Evolutionary conservation across 2,888 invertebrate species (phyloP).

Genomic region (Aplocera efformata): DNA sequence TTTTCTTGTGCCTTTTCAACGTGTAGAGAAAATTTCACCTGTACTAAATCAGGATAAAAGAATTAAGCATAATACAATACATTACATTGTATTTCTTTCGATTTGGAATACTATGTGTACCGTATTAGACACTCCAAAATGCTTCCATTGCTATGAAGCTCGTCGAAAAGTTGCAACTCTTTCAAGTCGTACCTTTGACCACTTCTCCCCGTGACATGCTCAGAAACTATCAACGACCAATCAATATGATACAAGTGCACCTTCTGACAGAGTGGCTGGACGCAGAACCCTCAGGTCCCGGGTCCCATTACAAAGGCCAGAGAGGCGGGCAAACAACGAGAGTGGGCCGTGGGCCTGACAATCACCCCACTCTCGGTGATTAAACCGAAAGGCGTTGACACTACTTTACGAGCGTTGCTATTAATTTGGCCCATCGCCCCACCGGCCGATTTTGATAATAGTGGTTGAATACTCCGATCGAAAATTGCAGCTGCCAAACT

Average conservation of each 20-base stretch:
- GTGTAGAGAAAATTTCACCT: too few relatives aligned
- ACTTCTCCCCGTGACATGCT: too few relatives aligned
- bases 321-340: slow-evolving; percentile 70
- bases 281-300: slow-evolving; percentile 51
- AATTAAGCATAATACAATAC: too few relatives aligned
- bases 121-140: too few relatives aligned
- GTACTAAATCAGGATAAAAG: too few relatives aligned
- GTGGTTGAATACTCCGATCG: background rate
- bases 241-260: slow-evolving; percentile 16
- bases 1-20: too few relatives aligned
- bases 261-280: slow-evolving; percentile 46
- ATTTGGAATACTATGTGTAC: too few relatives aligned
- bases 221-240: slow-evolving; percentile 1
- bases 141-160: too few relatives aligned
- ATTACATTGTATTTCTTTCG: too few relatives aligned
- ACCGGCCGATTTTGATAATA: slow-evolving; percentile 9
- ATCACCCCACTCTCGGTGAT: slow-evolving; percentile 76
- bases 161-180: too few relatives aligned
- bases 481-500: too few relatives aligned
- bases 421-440: slow-evolving; percentile 56
- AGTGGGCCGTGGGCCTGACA: slow-evolving; percentile 69
- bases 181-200: too few relatives aligned
- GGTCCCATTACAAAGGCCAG: slow-evolving; percentile 71
- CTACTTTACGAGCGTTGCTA: slow-evolving; percentile 68
- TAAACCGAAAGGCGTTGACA: slow-evolving; percentile 75